Conservation (phyloP, 53 echinoderm and acorn worm genomes). For the Paelopatides confundens region DNA sequence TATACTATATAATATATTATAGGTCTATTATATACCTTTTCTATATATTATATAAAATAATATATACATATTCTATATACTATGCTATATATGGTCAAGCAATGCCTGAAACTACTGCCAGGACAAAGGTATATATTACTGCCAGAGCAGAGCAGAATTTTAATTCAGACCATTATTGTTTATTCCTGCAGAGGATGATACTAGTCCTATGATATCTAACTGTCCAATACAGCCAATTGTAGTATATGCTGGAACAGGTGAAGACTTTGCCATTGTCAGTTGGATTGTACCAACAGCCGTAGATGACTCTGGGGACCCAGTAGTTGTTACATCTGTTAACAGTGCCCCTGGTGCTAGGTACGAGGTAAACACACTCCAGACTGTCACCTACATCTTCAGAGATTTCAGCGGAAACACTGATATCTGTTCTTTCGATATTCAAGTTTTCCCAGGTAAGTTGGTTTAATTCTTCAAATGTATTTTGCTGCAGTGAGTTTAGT, state of each 20-base stretch:
- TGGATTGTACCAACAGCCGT: constrained; percentile 80
- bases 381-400: constrained; percentile 73
- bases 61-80: no score
- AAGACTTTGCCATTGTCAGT: constrained; percentile 44
- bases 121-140: no score
- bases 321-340: constrained; percentile 60
- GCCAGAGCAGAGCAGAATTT: no score
- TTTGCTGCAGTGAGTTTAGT: neutral
- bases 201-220: constrained; percentile 64
- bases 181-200: constrained; percentile 41
- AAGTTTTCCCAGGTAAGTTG: constrained; percentile 10
- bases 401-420: constrained; percentile 61
- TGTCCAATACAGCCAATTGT: constrained; percentile 60
- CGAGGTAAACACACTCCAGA: constrained; percentile 35
- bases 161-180: neutral
- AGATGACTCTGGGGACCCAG: constrained; percentile 74
- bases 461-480: neutral
- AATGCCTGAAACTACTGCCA: no score
- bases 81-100: no score
- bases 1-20: no score
- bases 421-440: constrained; percentile 69
- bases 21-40: no score
- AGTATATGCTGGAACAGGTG: constrained; percentile 38
- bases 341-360: constrained; percentile 62
- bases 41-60: no score